Conservation (phyloP, 2,797 vertebrate species). For the Staurois parvus region DNA sequence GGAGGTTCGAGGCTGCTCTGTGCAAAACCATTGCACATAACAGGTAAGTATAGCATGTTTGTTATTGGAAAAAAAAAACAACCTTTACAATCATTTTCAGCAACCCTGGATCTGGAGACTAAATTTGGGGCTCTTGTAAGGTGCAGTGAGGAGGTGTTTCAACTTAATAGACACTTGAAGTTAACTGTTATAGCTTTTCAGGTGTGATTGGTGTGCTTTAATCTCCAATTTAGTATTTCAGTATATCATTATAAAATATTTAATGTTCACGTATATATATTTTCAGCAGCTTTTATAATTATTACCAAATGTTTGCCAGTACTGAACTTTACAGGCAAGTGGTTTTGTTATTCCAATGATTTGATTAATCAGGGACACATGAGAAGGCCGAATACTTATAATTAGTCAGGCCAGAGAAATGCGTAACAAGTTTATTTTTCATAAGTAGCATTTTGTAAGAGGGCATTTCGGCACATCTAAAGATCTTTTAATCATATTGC, state of each 20-base stretch:
- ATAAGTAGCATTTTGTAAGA: background rate
- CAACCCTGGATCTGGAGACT: no score
- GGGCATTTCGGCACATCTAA: background rate
- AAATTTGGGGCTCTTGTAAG: no score
- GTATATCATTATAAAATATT: background rate
- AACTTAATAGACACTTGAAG: no score
- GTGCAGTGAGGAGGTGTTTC: no score
- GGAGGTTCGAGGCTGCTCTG: no score
- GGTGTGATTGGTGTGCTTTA: background rate
- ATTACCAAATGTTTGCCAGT: conserved; percentile 1
- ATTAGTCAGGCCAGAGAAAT: background rate
- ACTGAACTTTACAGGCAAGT: background rate
- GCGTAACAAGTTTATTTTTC: background rate
- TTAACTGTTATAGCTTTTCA: background rate
- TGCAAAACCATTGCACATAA: no score
- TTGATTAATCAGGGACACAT: conserved; percentile 7
- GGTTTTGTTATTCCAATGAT: background rate
- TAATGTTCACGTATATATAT: background rate
- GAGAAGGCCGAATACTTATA: conserved; percentile 10
- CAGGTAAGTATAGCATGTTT: no score
- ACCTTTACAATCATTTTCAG: no score
- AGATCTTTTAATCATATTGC: background rate
- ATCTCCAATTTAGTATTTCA: background rate
- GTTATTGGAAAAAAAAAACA: no score
- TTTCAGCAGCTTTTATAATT: background rate